Base-by-base conservation (phyloP, 2,888 invertebrate genomes). In the Nephrotoma appendiculata region DNA sequence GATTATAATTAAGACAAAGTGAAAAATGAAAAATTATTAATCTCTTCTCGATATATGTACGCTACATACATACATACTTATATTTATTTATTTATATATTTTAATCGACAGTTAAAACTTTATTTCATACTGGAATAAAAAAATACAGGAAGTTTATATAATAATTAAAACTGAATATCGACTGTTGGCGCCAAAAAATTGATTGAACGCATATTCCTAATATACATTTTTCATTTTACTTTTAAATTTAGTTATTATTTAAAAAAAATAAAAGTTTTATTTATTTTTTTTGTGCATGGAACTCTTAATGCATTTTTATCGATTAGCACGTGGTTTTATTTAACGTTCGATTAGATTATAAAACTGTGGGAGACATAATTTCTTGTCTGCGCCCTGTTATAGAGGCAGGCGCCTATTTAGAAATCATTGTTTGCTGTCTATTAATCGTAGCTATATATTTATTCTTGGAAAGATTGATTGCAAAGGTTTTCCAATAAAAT, bases 151-250 rank as follows among this genome's bases (percentile, higher is more conserved):
- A 85, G 85, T 85, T 85, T 85, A 85, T 85, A 45, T 44, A 85
- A 85, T 85, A 85, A 85, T 85, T 85, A 85, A 85, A 85, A 85
- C 44, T 45, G 43, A 43, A 85, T 85, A 85, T 85, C 85, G 85
- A 85, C 85, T 85, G 44, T 44, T 85, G 85, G 85, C 85, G 85
- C 85, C 85, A 85, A 85, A 44, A 44, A 85, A 85, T 85, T 85
- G 42, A 85, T 85, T 43, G 84, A 84, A 84, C 84, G 43, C 84
- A 84, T 71, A 71, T 71, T 71, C 71, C 71, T 71, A 31, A 31
- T 31, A 71, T 31, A 71, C 71, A 71, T 71, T 31, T 71, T 9
- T 71, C 71, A 71, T 71, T 71, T 71, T 31, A 71, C 3, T 71
- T 71, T 71, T 71, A 19, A 31, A 71, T 31, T 71, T 71, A 31